phyloP scores from a whole-genome alignment of 2,113 vertebrate species.

The Aphyosemion australe region DNA sequence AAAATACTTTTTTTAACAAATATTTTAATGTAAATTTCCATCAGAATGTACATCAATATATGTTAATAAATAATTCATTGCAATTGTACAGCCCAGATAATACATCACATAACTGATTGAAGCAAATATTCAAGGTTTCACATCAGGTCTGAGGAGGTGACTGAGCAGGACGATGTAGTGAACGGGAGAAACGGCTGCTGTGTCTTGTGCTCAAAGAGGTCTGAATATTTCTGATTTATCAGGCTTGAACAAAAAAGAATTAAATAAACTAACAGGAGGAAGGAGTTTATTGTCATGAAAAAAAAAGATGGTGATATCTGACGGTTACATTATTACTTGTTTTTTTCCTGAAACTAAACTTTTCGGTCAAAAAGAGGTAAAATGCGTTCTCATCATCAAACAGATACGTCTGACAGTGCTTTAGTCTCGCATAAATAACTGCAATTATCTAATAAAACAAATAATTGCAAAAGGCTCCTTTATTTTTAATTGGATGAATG shows the following conservation, averaged over 20 bases:
- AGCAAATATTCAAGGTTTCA: conserved; percentile 64
- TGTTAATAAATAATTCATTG: conserved; percentile 77
- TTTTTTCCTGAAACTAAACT: conserved; percentile 19
- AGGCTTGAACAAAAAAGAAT: conserved; percentile 31
- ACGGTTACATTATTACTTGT: conserved; percentile 14
- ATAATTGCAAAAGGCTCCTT: too few species aligned
- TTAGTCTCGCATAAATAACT: not conserved
- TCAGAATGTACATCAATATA: conserved; percentile 73
- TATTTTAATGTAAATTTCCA: conserved; percentile 76
- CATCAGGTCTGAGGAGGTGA: conserved; percentile 39
- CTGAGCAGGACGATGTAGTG: conserved; percentile 30
- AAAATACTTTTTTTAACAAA: conserved; percentile 56
- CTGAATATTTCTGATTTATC: conserved; percentile 15
- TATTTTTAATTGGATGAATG: not conserved
- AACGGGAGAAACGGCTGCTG: conserved; percentile 15
- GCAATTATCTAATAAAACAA: too few species aligned
- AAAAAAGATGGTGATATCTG: conserved; percentile 10
- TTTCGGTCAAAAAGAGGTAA: not conserved
- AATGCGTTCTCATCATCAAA: not conserved
- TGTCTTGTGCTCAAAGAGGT: conserved; percentile 39
- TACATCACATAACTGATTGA: conserved; percentile 66
- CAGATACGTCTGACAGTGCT: not conserved
- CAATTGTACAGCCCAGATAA: conserved; percentile 71
- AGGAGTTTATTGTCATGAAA: conserved; percentile 20
- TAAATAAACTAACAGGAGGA: conserved; percentile 3